Conservation (phyloP, 2,113 vertebrate genomes). For the Brachyhypopomus gauderio region DNA sequence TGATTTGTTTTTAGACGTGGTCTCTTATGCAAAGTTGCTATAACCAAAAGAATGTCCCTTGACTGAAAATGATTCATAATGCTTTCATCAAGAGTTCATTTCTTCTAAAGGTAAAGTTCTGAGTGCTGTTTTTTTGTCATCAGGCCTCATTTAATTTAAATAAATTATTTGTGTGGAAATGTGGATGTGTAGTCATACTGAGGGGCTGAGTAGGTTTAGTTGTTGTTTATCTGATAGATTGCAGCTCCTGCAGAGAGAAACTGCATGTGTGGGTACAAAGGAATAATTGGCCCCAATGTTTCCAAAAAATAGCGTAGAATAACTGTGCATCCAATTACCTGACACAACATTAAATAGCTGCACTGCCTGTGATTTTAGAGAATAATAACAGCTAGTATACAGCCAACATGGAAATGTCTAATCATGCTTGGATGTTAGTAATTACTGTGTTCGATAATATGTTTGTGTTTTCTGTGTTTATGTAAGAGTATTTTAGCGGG, state of each 20-base stretch:
- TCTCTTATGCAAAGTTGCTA: too few relatives aligned
- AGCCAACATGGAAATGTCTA: background rate
- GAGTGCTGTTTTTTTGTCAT: background rate
- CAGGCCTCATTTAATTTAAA: constrained; percentile 10
- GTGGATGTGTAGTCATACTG: background rate
- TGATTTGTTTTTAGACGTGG: too few relatives aligned
- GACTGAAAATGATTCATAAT: too few relatives aligned
- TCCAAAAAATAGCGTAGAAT: constrained; percentile 21
- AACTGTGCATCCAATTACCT: constrained; percentile 51
- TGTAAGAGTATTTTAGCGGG: background rate
- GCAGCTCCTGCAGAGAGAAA: background rate
- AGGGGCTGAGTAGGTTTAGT: constrained; percentile 11
- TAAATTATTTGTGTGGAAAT: background rate
- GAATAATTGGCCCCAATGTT: constrained; percentile 47
- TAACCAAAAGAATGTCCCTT: too few relatives aligned
- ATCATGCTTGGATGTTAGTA: background rate
- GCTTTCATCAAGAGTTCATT: background rate
- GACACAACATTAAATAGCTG: constrained; percentile 16
- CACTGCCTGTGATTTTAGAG: constrained; percentile 45
- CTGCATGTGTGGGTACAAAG: constrained; percentile 48
- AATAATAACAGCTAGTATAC: constrained; percentile 34
- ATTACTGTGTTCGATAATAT: background rate
- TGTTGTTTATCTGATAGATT: constrained; percentile 20
- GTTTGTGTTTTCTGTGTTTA: constrained; percentile 2
- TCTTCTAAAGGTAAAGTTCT: background rate